These are phyloP conservation scores for Brachynemurus nebulosus DNA, from an alignment of 2,888 invertebrate species.

Conservation along the genomic window DNA sequence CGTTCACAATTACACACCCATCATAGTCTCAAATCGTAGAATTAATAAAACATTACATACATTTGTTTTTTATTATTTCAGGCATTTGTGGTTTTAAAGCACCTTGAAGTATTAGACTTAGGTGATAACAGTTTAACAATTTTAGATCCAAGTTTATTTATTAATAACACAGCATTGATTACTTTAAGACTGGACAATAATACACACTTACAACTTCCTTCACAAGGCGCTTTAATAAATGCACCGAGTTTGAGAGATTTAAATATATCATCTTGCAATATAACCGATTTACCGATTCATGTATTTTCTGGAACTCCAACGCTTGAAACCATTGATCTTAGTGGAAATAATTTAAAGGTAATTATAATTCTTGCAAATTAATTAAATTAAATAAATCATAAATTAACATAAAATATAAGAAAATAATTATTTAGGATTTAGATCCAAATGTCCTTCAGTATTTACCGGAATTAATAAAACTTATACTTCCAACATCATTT, in stretches of 20 bases:
- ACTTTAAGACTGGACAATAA: conserved; percentile 36
- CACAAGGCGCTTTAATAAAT: conserved; percentile 26
- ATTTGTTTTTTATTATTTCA: conserved; percentile 17
- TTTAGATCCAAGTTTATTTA: conserved; percentile 33
- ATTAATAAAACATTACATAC: conserved; percentile 23
- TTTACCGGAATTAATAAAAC: neutral
- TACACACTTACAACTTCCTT: conserved; percentile 22
- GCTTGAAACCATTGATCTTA: conserved; percentile 27
- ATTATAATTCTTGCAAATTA: neutral
- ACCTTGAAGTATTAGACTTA: conserved; percentile 27
- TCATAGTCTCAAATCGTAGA: too few species aligned
- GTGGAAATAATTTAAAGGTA: conserved; percentile 26
- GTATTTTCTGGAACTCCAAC: conserved; percentile 28
- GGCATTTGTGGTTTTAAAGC: conserved; percentile 25
- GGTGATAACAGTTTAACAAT: conserved; percentile 31
- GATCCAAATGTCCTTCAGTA: neutral
- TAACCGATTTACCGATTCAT: conserved; percentile 27
- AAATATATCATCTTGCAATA: conserved; percentile 28
- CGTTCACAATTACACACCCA: too few species aligned
- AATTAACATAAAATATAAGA: neutral
- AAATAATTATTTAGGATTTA: neutral
- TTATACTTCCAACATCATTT: neutral
- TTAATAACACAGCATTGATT: conserved; percentile 29
- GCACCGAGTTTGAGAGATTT: conserved; percentile 27
- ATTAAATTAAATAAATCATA: too few species aligned